phyloP scores from a whole-genome alignment of 2,888 invertebrate species.

The Hyposoter dolosus region DNA sequence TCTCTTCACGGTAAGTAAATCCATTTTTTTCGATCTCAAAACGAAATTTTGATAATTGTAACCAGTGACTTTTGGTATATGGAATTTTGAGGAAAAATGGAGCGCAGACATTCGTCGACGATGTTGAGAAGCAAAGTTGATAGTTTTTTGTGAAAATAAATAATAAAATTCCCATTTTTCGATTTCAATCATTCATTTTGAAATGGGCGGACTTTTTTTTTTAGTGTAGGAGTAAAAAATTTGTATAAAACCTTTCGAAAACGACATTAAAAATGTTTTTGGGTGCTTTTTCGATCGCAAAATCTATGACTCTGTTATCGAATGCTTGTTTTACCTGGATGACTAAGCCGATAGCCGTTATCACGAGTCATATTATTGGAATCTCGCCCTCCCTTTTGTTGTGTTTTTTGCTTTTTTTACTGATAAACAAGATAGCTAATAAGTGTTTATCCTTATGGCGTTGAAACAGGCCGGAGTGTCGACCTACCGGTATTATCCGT shows the following conservation, averaged over 20 bases:
- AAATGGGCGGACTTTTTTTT: not conserved
- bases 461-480: not conserved
- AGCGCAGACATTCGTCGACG: not conserved
- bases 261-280: not conserved
- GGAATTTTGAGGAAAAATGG: not conserved
- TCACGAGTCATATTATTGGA: constrained; percentile 38
- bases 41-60: no score
- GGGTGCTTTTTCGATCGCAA: not conserved
- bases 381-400: not conserved
- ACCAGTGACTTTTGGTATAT: not conserved
- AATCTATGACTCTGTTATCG: not conserved
- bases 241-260: not conserved
- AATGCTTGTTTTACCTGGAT: not conserved
- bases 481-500: not conserved
- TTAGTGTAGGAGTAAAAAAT: not conserved
- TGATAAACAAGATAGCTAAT: not conserved
- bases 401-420: constrained; percentile 6
- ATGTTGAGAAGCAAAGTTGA: not conserved
- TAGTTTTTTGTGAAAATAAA: not conserved
- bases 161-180: not conserved
- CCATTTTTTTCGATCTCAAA: not conserved
- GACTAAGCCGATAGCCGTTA: constrained; percentile 52
- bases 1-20: constrained; percentile 90
- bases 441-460: not conserved
- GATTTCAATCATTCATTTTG: not conserved